Evolutionary conservation across 2,113 vertebrate genomes (phyloP).

Genomic region (Pelmatolapia mariae): DNA sequence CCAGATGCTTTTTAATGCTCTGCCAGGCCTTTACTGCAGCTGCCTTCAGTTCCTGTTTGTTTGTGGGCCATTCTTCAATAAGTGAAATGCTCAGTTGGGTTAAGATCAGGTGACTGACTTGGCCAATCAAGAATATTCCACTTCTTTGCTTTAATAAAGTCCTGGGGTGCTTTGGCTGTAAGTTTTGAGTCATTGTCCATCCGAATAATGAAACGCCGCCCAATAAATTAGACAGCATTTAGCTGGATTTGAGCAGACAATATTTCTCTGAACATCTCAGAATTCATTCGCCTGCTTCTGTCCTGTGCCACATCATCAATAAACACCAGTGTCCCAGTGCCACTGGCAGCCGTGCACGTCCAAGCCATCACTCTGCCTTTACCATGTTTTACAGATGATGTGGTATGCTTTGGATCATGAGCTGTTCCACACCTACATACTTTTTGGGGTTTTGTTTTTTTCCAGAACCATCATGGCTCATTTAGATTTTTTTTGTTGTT

Average conservation of each 20-base stretch:
- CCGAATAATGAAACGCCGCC: background rate
- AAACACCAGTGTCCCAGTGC: background rate
- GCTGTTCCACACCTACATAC: background rate
- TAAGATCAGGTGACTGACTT: background rate
- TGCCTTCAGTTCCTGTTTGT: background rate
- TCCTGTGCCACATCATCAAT: background rate
- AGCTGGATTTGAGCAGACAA: background rate
- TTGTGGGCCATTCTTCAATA: background rate
- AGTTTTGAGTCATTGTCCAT: background rate
- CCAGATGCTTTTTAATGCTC: background rate
- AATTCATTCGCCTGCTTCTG: rapidly evolving
- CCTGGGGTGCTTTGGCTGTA: background rate
- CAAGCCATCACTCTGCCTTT: background rate
- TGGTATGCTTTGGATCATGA: background rate
- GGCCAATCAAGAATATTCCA: background rate
- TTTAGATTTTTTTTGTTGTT: background rate
- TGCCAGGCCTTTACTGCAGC: background rate
- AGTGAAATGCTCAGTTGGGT: background rate
- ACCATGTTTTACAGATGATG: background rate
- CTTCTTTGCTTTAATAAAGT: background rate
- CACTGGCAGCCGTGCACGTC: background rate
- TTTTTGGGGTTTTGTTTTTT: background rate
- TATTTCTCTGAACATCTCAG: background rate
- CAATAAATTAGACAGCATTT: background rate
- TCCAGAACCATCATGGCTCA: rapidly evolving